Evolutionary conservation across 2,113 vertebrate genomes (phyloP), one percentile per base, ranked within the genome.

Genomic region (Hippocampus barbouri): DNA sequence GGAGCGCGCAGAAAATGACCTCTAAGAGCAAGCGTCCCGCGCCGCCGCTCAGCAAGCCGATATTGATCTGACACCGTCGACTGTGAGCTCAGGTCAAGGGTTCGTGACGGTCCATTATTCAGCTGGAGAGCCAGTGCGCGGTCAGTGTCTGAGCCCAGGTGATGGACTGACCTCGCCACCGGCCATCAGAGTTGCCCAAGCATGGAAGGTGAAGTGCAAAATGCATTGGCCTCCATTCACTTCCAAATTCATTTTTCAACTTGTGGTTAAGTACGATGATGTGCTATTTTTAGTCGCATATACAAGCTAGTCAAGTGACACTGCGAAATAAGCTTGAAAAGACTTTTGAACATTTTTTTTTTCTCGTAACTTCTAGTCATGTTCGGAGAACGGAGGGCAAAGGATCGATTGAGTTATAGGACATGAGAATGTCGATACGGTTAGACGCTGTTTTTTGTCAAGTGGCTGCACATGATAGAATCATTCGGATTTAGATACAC

Each of bases 51-150:
- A 74, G 30, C 66, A 45, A 45, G 40, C 40, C 25, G 78, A 66
- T 83, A 87, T 90, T 64, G 86, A 91, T 91, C 87, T 74, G 83
- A 85, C 85, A 83, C 83, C 67, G 66, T 71, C 85, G 85, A 88
- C 83, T 78, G 75, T n/a, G 82, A 74, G 82, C 75, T 63, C 73
- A 80, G 90, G 86, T 91, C 88, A 83, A 71, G 67, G 91, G 88
- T 89, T 75, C 86, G 74, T 66, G 80, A 81, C 88, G 76, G 87
- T 68, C 85, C 87, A 91, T 92, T 87, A 88, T 91, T 92, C 87
- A 92, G 90, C 79, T 70, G 23, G 66, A 81, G 79, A 80, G 79
- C 69, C 71, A 51, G 76, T 87, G 79, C 87, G 89, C 81, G 85
- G 83, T 72, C 76, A 76, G 75, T 69, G 86, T 75, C 78, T 79